Evolutionary conservation across 2,113 vertebrate genomes (phyloP).

Genomic region (Lycaon pictus): DNA sequence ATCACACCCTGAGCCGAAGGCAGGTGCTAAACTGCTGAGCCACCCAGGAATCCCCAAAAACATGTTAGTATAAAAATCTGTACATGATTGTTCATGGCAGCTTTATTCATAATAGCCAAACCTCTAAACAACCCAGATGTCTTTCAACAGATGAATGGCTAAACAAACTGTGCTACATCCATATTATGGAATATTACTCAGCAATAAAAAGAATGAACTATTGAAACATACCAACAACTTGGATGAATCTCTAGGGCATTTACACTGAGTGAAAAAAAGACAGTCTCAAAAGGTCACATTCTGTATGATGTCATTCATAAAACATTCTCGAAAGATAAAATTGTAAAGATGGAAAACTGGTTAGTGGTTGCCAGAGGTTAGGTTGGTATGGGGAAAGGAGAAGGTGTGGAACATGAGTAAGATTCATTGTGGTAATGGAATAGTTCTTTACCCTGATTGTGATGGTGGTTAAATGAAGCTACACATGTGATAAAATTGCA

Average conservation of each 20-base stretch:
- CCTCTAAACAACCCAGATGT: not conserved
- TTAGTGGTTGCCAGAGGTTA: not conserved
- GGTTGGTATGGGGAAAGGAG: not conserved
- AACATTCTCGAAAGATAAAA: not conserved
- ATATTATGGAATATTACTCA: not conserved
- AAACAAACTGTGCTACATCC: not conserved
- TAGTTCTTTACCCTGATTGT: not conserved
- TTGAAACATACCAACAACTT: not conserved
- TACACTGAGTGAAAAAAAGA: not conserved
- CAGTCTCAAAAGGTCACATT: not conserved
- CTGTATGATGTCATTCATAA: not conserved
- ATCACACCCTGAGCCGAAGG: too few species aligned
- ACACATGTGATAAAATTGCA: not conserved
- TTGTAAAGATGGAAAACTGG: not conserved
- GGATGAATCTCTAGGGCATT: not conserved
- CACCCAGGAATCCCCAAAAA: too few species aligned
- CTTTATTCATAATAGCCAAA: not conserved
- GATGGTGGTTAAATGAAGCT: not conserved
- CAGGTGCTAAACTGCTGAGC: too few species aligned
- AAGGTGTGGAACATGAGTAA: not conserved
- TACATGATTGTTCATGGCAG: not conserved
- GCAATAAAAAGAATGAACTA: not conserved
- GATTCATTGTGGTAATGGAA: not conserved
- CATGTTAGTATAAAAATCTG: too few species aligned
- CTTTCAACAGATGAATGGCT: not conserved